Evolutionary conservation across 2,113 vertebrate genomes (phyloP).

Genomic region (Tachysurus fulvidraco): DNA sequence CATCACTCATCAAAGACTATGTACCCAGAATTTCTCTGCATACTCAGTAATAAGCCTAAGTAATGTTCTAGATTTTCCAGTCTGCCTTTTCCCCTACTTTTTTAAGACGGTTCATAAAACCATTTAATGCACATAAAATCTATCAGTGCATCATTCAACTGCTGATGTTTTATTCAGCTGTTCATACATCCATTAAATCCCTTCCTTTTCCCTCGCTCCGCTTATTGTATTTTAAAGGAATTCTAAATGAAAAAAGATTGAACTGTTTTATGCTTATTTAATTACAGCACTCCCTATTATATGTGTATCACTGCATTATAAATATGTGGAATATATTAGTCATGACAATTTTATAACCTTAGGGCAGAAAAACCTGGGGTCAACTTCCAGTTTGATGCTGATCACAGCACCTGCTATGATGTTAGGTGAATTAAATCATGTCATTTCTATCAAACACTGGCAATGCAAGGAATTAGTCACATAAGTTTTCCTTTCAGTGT

Average conservation of each 20-base stretch:
- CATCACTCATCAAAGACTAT: background rate
- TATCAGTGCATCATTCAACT: background rate
- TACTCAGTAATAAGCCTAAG: background rate
- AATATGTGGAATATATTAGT: background rate
- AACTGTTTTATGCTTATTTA: background rate
- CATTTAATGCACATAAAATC: conserved; percentile 14
- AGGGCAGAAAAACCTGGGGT: background rate
- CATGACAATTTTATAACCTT: background rate
- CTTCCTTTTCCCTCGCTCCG: background rate
- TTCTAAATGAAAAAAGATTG: background rate
- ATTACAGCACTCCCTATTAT: background rate
- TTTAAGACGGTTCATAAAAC: background rate
- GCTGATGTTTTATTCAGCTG: background rate
- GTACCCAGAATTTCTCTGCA: background rate
- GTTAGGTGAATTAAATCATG: background rate
- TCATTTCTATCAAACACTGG: background rate
- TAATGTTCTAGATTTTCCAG: background rate
- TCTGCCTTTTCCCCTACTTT: background rate
- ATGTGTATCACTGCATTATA: background rate
- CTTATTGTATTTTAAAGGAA: background rate
- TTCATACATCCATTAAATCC: background rate
- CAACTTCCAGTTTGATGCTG: background rate
- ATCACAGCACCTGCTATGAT: background rate
- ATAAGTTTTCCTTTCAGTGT: background rate
- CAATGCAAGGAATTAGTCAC: background rate